Percentiles rank a stretch among this genome's conserved stretches.
phyloP scores from a whole-genome alignment of 2,888 invertebrate species.

The Bombylius major region DNA sequence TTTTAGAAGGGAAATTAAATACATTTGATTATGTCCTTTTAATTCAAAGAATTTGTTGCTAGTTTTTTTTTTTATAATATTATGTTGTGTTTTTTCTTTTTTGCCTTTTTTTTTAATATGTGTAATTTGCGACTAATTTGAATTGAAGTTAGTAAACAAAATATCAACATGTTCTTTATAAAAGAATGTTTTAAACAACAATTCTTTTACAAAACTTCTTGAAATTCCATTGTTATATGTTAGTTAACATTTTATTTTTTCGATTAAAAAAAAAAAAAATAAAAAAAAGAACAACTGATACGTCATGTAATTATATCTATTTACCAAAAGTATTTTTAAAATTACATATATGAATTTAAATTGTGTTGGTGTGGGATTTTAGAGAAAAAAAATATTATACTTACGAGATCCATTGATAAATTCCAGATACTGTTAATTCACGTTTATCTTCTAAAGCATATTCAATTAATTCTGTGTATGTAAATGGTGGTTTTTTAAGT shows the following conservation, averaged over 20 bases:
- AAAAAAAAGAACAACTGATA: neutral
- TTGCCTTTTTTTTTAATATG: too few species aligned
- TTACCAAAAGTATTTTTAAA: neutral
- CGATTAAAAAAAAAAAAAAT: too few species aligned
- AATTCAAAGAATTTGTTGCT: too few species aligned
- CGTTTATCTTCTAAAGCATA: slow-evolving; percentile 74
- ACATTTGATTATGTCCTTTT: too few species aligned
- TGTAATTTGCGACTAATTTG: slow-evolving; percentile 8
- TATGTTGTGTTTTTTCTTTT: neutral
- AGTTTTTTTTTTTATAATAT: too few species aligned
- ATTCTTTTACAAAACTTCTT: slow-evolving; percentile 2
- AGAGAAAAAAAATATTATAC: slow-evolving; percentile 32
- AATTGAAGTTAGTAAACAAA: slow-evolving; percentile 13
- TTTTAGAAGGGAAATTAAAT: too few species aligned
- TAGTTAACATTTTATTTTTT: too few species aligned
- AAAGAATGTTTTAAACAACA: neutral
- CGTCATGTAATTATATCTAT: neutral
- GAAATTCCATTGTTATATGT: slow-evolving; percentile 2
- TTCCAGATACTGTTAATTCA: slow-evolving; percentile 78
- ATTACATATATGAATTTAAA: too few species aligned
- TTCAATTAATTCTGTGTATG: slow-evolving; percentile 83
- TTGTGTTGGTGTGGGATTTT: too few species aligned
- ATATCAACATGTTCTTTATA: slow-evolving; percentile 14
- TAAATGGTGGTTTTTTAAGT: slow-evolving; percentile 73
- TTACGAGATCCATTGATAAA: slow-evolving; percentile 91